Percentiles rank a stretch among this genome's conserved stretches.
These are phyloP conservation scores for Oreocharis arfaki DNA, from an alignment of 2,113 vertebrate species.

Conservation along the genomic window DNA sequence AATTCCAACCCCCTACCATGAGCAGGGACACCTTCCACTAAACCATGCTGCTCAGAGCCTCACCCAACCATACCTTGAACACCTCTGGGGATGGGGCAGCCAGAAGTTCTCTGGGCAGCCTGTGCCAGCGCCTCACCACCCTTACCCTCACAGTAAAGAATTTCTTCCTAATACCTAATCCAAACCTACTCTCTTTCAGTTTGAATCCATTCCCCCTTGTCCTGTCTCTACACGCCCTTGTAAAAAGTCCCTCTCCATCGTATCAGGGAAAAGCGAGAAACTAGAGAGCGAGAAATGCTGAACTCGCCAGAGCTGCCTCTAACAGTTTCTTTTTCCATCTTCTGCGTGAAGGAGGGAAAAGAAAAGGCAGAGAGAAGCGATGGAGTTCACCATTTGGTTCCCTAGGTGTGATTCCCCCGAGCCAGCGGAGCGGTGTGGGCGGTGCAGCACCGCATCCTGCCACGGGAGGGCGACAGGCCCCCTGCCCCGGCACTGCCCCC, in stretches of 20 bases:
- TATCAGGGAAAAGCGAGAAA: background rate
- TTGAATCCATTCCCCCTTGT: background rate
- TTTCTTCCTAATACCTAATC: background rate
- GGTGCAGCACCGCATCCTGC: background rate
- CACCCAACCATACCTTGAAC: background rate
- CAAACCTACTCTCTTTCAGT: background rate
- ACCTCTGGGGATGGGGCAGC: background rate
- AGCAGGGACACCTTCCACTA: background rate
- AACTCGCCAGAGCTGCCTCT: background rate
- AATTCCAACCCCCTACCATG: background rate
- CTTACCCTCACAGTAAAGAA: background rate
- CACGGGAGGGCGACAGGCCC: background rate
- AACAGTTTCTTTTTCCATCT: background rate
- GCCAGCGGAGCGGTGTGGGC: fast-evolving
- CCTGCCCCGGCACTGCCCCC: background rate
- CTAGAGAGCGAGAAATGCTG: fast-evolving
- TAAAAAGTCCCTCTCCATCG: background rate
- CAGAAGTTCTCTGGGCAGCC: background rate
- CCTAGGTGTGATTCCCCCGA: fast-evolving
- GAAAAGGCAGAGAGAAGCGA: background rate
- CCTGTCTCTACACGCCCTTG: background rate
- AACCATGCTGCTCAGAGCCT: background rate
- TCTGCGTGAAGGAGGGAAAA: no score
- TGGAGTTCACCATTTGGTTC: fast-evolving
- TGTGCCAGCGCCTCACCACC: background rate